Conservation (phyloP, 2,888 invertebrate species). For the Sepiola atlantica region DNA sequence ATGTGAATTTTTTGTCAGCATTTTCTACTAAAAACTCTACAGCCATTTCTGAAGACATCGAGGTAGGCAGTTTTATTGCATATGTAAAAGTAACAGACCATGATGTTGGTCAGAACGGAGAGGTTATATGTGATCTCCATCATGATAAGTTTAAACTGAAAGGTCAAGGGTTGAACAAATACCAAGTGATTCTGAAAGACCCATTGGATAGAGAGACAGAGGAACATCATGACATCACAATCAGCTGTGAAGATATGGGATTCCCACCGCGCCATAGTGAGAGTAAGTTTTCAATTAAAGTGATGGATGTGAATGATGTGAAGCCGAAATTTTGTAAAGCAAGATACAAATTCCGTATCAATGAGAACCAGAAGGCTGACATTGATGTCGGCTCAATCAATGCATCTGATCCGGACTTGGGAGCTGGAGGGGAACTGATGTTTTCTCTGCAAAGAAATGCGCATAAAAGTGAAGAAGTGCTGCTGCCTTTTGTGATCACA, state of each 20-base stretch:
- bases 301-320: constrained; percentile 32
- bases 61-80: neutral
- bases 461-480: neutral
- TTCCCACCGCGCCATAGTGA: constrained; percentile 19
- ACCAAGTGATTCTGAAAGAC: constrained; percentile 11
- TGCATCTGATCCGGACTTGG: constrained; percentile 14
- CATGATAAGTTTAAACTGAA: constrained; percentile 32
- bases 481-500: neutral
- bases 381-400: constrained; percentile 12
- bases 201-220: constrained; percentile 10
- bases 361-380: neutral
- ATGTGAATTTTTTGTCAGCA: neutral
- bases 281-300: constrained; percentile 21
- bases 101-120: constrained; percentile 6
- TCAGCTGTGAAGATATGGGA: constrained; percentile 32
- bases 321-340: neutral
- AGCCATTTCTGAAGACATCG: neutral
- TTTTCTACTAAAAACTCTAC: neutral
- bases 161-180: constrained; percentile 11
- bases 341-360: neutral
- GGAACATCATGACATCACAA: constrained; percentile 21
- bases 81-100: neutral
- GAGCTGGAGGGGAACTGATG: neutral
- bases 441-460: neutral
- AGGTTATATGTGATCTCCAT: constrained; percentile 12